These are phyloP conservation scores for Enteromius afrohamiltoni DNA, from an alignment of 2,797 vertebrate genomes.

Conservation along the genomic window DNA sequence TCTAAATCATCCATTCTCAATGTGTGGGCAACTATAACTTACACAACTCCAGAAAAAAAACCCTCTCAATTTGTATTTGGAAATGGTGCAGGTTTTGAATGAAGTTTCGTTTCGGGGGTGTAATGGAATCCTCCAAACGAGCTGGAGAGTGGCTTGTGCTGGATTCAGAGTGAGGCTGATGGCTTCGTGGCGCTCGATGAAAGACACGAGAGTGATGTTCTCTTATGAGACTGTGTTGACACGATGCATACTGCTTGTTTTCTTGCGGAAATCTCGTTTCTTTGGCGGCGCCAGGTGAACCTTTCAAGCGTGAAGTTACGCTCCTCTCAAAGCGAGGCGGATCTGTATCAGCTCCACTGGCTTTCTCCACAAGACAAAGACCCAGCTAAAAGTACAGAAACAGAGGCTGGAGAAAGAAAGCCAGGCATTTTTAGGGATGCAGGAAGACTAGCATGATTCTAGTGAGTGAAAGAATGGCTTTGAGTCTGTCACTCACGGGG, in stretches of 20 bases:
- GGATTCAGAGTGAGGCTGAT: neutral
- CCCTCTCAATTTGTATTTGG: neutral
- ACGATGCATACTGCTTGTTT: neutral
- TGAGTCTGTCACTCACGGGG: slow-evolving; percentile 72
- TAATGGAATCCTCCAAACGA: neutral
- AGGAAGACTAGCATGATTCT: slow-evolving; percentile 67
- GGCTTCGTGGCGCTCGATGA: neutral
- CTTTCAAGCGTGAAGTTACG: neutral
- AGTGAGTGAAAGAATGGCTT: slow-evolving; percentile 74
- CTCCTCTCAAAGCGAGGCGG: neutral
- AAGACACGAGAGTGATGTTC: neutral
- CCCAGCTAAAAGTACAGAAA: neutral
- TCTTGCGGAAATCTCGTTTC: neutral
- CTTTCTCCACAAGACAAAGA: slow-evolving; percentile 13
- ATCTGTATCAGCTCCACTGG: slow-evolving; percentile 14
- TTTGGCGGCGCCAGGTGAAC: slow-evolving; percentile 23
- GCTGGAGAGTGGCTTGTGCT: neutral
- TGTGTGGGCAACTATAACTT: neutral
- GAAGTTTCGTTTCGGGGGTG: neutral
- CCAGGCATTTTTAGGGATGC: slow-evolving; percentile 61
- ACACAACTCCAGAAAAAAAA: neutral
- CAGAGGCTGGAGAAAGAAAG: slow-evolving; percentile 22
- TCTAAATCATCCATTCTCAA: neutral
- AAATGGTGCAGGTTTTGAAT: neutral
- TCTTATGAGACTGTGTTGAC: neutral